These are phyloP conservation scores for Lepus townsendii DNA, from an alignment of 2,797 vertebrate species.

Conservation along the genomic window DNA sequence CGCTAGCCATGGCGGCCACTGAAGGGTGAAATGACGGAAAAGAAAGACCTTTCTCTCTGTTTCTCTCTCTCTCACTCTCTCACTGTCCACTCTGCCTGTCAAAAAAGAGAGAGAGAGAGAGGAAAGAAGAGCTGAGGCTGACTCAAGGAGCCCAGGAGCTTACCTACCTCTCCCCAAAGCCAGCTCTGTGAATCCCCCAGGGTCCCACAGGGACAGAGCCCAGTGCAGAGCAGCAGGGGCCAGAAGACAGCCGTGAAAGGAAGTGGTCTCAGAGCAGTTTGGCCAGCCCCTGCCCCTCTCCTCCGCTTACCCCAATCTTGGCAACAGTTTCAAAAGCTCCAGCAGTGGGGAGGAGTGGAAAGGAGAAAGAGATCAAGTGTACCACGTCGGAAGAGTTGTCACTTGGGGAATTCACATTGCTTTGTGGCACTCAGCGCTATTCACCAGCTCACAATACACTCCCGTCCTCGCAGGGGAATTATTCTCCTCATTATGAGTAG, in stretches of 20 bases:
- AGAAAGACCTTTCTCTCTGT: no score
- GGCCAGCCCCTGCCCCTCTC: no score
- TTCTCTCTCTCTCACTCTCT: no score
- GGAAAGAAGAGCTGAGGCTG: neutral
- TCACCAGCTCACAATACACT: neutral
- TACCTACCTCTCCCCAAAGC: neutral
- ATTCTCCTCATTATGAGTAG: neutral
- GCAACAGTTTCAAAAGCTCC: neutral
- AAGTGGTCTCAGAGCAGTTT: no score
- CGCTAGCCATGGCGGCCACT: no score
- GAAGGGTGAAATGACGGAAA: no score
- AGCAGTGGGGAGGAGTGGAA: no score
- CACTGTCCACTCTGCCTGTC: no score
- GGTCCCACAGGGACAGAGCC: neutral
- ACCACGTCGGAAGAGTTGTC: neutral
- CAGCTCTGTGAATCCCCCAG: neutral
- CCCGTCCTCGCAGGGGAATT: neutral
- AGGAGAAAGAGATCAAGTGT: neutral
- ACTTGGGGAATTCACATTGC: accelerated
- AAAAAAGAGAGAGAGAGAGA: no score
- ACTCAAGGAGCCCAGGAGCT: neutral
- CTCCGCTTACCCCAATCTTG: neutral
- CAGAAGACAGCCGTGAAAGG: neutral
- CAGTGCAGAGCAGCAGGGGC: neutral
- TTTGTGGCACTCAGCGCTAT: neutral